Evolutionary conservation across 2,888 invertebrate species (phyloP).

Genomic region (Scaptomyza tumidula): DNA sequence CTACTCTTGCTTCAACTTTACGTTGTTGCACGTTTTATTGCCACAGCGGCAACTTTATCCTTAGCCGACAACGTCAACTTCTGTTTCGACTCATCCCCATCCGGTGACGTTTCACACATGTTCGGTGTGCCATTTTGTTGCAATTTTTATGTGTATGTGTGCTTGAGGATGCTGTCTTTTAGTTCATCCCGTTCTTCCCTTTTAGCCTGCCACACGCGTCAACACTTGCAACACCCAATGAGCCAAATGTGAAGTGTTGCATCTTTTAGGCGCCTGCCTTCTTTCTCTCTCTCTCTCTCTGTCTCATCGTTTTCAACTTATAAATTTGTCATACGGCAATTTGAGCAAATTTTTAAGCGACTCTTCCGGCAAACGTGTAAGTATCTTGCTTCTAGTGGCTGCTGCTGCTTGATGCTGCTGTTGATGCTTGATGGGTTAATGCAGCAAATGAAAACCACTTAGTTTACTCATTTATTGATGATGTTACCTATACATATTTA

Average conservation of each 20-base stretch:
- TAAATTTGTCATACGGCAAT: slow-evolving; percentile 59
- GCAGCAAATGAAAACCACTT: slow-evolving; percentile 34
- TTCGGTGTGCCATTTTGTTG: slow-evolving; percentile 62
- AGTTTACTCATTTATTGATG: slow-evolving; percentile 28
- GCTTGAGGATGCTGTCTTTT: too few relatives aligned
- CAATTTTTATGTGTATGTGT: slow-evolving; percentile 54
- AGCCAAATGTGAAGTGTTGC: slow-evolving; percentile 51
- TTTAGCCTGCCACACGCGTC: slow-evolving; percentile 44
- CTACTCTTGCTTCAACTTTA: slow-evolving; percentile 1
- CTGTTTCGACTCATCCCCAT: slow-evolving; percentile 59
- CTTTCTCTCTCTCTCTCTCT: slow-evolving; percentile 1
- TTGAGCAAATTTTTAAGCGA: slow-evolving; percentile 54
- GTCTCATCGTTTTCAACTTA: slow-evolving; percentile 37
- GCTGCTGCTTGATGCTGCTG: slow-evolving; percentile 9
- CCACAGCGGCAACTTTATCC: slow-evolving; percentile 69
- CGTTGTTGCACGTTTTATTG: slow-evolving; percentile 68
- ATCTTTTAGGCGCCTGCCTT: slow-evolving; percentile 59
- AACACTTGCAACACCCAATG: slow-evolving; percentile 48
- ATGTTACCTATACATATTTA: background rate
- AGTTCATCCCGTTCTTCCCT: slow-evolving; percentile 11
- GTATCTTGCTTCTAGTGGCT: slow-evolving; percentile 15
- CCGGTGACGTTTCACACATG: slow-evolving; percentile 60
- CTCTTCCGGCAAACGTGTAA: slow-evolving; percentile 29
- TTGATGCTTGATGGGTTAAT: slow-evolving; percentile 24
- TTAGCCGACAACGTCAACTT: slow-evolving; percentile 49